Evolutionary conservation across 2,797 vertebrate genomes (phyloP), one percentile per base, ranked within the genome.

Genomic region (Nasua narica): DNA sequence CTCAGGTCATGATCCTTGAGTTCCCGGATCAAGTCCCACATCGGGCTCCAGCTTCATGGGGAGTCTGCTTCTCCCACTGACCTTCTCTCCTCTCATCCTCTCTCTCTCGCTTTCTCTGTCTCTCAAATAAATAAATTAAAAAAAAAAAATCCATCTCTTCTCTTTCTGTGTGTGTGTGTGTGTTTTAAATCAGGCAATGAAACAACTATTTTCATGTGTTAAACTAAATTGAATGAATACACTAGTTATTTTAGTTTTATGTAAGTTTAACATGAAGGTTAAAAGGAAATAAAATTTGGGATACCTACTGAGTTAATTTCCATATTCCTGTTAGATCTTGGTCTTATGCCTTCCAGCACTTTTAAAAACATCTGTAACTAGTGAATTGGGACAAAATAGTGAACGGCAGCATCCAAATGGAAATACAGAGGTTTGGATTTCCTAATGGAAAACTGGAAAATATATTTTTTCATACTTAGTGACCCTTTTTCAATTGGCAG

Each of bases 401-500:
- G 58, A 97, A 97, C 96, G 40, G 60, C 54, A 96, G 74, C 79
- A 91, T 84, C 93, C 95, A 97, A 96, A 91, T 19, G 11, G 69
- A 95, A 97, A 90, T 97, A 96, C 6, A 48, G 77, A 94, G 93
- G 95, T 94, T 98, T 97, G 96, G 87, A 98, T 98, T 98, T 98
- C 96, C 94, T 97, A 60, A 67, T 96, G 96, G 98, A 98, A 98
- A 98, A 91, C 96, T 95, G 88, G 95, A 97, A 90, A 97, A 96
- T 97, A 90, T 92, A 94, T 78, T 94, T 97, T 95, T 97, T 96
- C 94, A 77, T 97, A 90, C 35, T 95, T 48, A 77, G 77, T 3
- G 6, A 95, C 46, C 95, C 69, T 35, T 95, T 96, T 98, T 98
- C 90, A 97, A 88, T 97, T 67, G 6, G 88, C 32, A 96, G 62